Evolutionary conservation across 2,113 vertebrate species (phyloP).

Genomic region (Lipotes vexillifer): DNA sequence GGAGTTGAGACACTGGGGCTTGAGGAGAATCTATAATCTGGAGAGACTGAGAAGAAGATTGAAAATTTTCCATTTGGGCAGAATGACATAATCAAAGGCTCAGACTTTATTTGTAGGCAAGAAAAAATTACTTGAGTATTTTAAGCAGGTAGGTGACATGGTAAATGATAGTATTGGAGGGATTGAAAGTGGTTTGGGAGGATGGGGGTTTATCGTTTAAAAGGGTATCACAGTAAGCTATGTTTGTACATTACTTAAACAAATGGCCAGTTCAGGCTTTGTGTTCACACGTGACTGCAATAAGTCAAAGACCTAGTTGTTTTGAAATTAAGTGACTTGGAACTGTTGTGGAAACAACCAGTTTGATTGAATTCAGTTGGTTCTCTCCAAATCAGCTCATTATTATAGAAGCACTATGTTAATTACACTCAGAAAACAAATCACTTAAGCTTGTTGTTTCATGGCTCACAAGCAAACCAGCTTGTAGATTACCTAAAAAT

Average conservation of each 20-base stretch:
- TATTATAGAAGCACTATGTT: conserved; percentile 55
- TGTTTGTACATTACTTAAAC: not conserved
- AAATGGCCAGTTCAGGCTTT: not conserved
- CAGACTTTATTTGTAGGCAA: not conserved
- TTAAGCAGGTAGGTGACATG: not conserved
- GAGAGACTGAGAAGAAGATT: not conserved
- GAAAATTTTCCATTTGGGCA: not conserved
- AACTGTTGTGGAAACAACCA: conserved; percentile 43
- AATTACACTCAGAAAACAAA: conserved; percentile 37
- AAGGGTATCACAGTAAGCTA: not conserved
- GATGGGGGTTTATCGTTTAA: not conserved
- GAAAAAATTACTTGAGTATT: not conserved
- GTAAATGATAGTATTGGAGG: not conserved
- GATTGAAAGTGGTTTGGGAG: not conserved
- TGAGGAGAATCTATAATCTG: not conserved
- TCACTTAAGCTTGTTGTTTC: conserved; percentile 36
- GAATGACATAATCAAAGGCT: not conserved
- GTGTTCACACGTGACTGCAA: not conserved
- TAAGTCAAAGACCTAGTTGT: conserved; percentile 6
- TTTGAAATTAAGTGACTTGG: conserved; percentile 32
- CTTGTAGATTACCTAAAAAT: conserved; percentile 45
- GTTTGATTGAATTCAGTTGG: conserved; percentile 32
- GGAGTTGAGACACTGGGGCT: not conserved
- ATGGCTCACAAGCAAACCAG: conserved; percentile 31
- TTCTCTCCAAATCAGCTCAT: conserved; percentile 32